Percentiles rank a stretch among this genome's conserved stretches.
Conservation (phyloP, 92 coral and sea anemone genomes). For the Heteractis magnifica region DNA sequence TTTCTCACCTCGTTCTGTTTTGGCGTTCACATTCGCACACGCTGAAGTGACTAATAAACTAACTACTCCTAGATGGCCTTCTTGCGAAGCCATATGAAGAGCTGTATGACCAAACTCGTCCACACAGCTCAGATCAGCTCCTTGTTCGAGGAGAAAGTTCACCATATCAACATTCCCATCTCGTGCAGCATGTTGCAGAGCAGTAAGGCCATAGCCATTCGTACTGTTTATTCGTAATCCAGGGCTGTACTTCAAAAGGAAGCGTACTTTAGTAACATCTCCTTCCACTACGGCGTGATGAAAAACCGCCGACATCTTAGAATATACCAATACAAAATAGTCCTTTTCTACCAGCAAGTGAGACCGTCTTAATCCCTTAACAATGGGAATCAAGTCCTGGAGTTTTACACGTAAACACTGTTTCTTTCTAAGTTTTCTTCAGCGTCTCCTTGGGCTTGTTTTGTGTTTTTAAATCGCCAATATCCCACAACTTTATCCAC, state of each 20-base stretch:
- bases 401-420: background rate
- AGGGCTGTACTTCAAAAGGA: slow-evolving; percentile 81
- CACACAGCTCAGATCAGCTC: slow-evolving; percentile 81
- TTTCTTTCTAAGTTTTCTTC: background rate
- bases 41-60: slow-evolving; percentile 85
- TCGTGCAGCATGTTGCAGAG: slow-evolving; percentile 84
- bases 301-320: slow-evolving; percentile 69
- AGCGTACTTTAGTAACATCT: slow-evolving; percentile 92
- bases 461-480: background rate
- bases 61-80: slow-evolving; percentile 77
- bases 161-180: slow-evolving; percentile 83
- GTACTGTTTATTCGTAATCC: slow-evolving; percentile 85
- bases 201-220: slow-evolving; percentile 79
- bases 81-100: slow-evolving; percentile 80
- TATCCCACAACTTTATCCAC: background rate
- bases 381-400: background rate
- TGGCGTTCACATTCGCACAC: slow-evolving; percentile 87
- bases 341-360: background rate
- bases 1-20: slow-evolving; percentile 66
- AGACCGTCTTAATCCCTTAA: slow-evolving; percentile 1
- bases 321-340: background rate
- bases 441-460: background rate
- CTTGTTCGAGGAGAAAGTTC: slow-evolving; percentile 83
- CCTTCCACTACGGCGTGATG: slow-evolving; percentile 95
- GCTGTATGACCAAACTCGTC: slow-evolving; percentile 82